Base-by-base conservation (phyloP, 2,888 invertebrate genomes). In the Cheilosia variabilis region DNA sequence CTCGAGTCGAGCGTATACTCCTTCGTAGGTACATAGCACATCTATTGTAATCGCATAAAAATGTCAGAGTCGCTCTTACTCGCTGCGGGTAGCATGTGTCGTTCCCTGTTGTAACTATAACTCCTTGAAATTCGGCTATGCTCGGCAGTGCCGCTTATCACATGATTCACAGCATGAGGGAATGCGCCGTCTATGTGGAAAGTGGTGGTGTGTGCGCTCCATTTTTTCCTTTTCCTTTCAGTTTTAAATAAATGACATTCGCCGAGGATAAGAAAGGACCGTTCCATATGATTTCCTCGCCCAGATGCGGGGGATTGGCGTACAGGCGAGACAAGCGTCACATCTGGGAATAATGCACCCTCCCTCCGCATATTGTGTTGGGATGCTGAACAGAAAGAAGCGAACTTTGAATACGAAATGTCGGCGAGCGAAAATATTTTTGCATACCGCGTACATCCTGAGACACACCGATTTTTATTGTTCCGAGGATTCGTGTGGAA, bases 201-300 rank as follows among this genome's bases (percentile, higher is more conserved):
- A 69, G 81, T 71, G 58, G 55, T 58, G 52, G n/a, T 82, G 24
- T 50, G 4, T 53, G 43, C 45, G 34, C 41, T 37, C 50, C 43
- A 50, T 55, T 72, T 47, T 43, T 19, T 68, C 47, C 31, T 66
- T 57, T n/a, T 43, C 37, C 71, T 80, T 66, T 86, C 69, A 66
- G 71, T 86, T 81, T 86, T 86, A 72, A 86, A 86, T 86, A 86
- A 86, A 86, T 81, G 86, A 68, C 86, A 86, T 86, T 81, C 71
- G 43, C 71, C 60, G 52, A 72, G 81, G 81, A 81, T 81, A 86
- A 76, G 81, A 72, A 81, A 76, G 66, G 57, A 76, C 76, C 50
- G 50, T 77, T 77, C 66, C 76, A 58, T 81, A 76, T 81, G 86
- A 86, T 76, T 86, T 80, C 72, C 47, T 66, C 62, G 60, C 50